Conservation (phyloP, 2,113 vertebrate genomes). For the Epinephelus moara region DNA sequence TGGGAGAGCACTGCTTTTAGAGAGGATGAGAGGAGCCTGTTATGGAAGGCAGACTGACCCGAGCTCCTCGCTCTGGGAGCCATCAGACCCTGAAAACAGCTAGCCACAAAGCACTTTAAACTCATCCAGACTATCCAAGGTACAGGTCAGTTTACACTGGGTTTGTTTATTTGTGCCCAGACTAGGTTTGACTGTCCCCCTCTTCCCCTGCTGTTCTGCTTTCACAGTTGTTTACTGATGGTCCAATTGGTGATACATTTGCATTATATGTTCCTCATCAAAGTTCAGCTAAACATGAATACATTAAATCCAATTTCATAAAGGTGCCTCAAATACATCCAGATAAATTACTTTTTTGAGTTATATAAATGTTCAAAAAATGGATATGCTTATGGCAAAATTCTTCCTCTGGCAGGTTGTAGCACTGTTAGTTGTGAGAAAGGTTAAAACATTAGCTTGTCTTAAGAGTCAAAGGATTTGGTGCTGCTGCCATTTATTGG, state of each 20-base stretch:
- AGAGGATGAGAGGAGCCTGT: constrained; percentile 55
- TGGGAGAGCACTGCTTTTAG: constrained; percentile 62
- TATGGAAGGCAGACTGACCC: constrained; percentile 58
- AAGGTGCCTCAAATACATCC: not conserved
- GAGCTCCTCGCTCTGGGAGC: constrained; percentile 42
- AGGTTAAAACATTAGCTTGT: not conserved
- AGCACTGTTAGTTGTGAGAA: not conserved
- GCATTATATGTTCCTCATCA: not conserved
- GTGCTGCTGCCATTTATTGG: too few relatives aligned
- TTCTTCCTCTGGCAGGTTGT: not conserved
- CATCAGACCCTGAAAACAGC: constrained; percentile 39
- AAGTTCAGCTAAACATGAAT: constrained; percentile 7
- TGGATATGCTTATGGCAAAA: not conserved
- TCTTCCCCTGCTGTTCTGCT: not conserved
- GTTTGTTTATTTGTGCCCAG: constrained; percentile 31
- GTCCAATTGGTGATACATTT: not conserved
- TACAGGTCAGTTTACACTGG: constrained; percentile 25
- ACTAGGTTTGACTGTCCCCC: not conserved
- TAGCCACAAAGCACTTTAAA: constrained; percentile 33
- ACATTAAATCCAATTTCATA: not conserved
- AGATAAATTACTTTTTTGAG: not conserved
- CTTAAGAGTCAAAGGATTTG: too few relatives aligned
- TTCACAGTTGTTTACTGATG: not conserved
- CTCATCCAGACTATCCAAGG: constrained; percentile 9
- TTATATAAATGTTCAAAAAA: not conserved